A percentile compares a stretch with the other conserved stretches of the same genome.
phyloP scores from a whole-genome alignment of 2,888 invertebrate species.

The Epistrophe eligans region DNA sequence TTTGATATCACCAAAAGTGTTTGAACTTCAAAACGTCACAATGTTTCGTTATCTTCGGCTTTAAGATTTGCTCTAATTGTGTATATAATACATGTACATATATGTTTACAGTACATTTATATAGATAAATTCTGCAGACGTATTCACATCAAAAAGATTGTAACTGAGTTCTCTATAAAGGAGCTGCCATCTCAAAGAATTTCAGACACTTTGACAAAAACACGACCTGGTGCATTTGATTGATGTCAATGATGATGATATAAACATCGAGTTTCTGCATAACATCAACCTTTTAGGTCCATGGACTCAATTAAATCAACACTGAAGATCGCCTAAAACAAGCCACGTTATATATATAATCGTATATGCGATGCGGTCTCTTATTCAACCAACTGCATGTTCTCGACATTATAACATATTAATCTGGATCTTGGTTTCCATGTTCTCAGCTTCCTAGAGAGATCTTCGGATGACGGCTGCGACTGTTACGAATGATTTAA shows the following conservation, averaged over 20 bases:
- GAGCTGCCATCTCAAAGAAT: background rate
- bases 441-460: constrained; percentile 35
- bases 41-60: too few species aligned
- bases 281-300: constrained; percentile 13
- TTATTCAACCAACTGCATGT: background rate
- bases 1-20: too few species aligned
- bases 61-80: background rate
- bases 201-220: background rate
- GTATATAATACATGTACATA: too few species aligned
- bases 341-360: background rate
- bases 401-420: constrained; percentile 39
- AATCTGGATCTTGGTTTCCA: constrained; percentile 41
- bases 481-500: constrained; percentile 58
- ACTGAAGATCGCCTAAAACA: constrained; percentile 1
- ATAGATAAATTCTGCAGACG: background rate
- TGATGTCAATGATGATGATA: background rate
- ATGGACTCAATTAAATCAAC: background rate
- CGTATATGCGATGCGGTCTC: background rate
- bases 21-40: too few species aligned
- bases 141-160: background rate
- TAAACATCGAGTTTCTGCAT: constrained; percentile 9
- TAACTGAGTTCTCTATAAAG: background rate
- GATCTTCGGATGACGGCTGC: constrained; percentile 21
- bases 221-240: background rate
- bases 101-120: background rate